Percentiles rank a stretch among this genome's conserved stretches.
Conservation (phyloP, 2,113 vertebrate genomes). For the Struthidea cinerea region DNA sequence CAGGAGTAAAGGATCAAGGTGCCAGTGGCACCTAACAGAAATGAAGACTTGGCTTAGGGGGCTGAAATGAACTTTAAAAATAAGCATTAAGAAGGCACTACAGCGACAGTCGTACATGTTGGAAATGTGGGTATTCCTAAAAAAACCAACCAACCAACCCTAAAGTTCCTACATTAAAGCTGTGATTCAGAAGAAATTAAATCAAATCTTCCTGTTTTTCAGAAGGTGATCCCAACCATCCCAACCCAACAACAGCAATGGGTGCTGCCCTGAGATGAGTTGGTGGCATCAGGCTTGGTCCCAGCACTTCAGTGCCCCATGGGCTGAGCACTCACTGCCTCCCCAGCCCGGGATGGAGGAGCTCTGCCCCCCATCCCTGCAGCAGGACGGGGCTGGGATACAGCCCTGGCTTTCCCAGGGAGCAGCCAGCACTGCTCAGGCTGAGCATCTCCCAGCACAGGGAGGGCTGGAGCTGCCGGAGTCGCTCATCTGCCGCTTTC, state of each 20-base stretch:
- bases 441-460: background rate
- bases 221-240: background rate
- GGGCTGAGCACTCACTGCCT: fast-evolving
- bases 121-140: fast-evolving
- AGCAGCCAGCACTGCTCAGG: fast-evolving
- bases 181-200: background rate
- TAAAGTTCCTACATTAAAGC: background rate
- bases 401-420: fast-evolving
- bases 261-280: background rate
- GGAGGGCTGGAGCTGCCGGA: background rate
- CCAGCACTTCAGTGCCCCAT: fast-evolving
- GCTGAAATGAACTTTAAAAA: background rate
- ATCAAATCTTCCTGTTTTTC: background rate
- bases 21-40: background rate
- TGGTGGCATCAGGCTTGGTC: fast-evolving
- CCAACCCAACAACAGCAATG: background rate
- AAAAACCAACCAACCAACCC: background rate
- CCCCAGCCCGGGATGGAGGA: fast-evolving
- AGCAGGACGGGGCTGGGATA: background rate
- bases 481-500: background rate
- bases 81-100: background rate
- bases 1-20: background rate
- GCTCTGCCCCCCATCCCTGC: background rate
- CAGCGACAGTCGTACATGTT: background rate
- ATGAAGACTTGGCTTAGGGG: background rate